Base-by-base conservation (phyloP, 2,113 vertebrate genomes). In the Triplophysa rosa region DNA sequence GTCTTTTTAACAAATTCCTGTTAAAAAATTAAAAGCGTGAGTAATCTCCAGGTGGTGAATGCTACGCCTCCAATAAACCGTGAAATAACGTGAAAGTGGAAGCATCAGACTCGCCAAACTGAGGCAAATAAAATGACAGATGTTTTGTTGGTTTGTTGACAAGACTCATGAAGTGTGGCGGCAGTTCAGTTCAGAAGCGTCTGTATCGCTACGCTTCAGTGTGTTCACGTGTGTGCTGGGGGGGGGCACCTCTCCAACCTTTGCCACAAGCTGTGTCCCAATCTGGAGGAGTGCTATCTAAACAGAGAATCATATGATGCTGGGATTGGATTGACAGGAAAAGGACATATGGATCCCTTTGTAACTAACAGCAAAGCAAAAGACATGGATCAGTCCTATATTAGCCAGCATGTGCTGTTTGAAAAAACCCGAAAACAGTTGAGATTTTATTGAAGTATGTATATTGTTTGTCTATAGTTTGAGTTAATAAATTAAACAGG, bases 231-330 rank as follows among this genome's bases (percentile, higher is more conserved):
- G 29, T 52, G 42, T 16, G 10, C 19, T 81, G 84, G 84, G 49
- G 58, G 84, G 84, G 49, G 58, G 37, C 19, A 67, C 80, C 89
- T 83, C 87, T 88, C 90, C 91, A 91, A 91, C 91, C 89, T 91
- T 88, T 89, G 87, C 89, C 89, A 77, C 91, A 88, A 83, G 89
- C 91, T 90, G 91, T 73, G 87, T 80, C 86, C 81, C 91, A 92
- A 92, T 93, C 92, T 93, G 92, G 88, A 90, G 79, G 29, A 67
- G 80, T 79, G 81, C 81, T 85, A 82, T 89, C 69, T 81, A 83
- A 81, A 82, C 80, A 21, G 45, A 77, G 84, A 59, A 81, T 83
- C 84, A 82, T 69, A 76, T 78, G 80, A 76, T 78, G 86, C 78
- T 83, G 81, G 67, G 77, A 67, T 56, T 58, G 61, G 67, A 69